phyloP scores from a whole-genome alignment of 2,113 vertebrate genomes.

The human region DNA sequence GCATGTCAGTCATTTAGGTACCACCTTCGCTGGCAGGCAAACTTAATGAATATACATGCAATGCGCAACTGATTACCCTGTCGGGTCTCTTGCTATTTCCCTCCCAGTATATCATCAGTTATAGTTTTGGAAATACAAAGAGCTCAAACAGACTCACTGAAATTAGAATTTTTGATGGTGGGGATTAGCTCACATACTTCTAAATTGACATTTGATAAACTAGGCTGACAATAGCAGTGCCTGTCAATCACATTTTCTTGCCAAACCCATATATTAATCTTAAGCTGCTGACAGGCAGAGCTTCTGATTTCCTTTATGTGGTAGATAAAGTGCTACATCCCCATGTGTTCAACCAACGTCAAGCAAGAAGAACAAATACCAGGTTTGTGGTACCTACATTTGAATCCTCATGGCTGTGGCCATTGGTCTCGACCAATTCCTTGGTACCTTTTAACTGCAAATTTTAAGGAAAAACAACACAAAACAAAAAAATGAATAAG shows the following conservation, averaged over 20 bases:
- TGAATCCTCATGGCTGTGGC: conserved; percentile 85
- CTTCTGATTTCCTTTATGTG: neutral
- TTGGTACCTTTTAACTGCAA: conserved; percentile 87
- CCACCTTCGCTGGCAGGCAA: neutral
- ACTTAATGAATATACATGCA: neutral
- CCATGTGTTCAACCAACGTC: neutral
- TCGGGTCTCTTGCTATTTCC: neutral
- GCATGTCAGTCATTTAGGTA: neutral
- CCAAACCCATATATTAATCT: neutral
- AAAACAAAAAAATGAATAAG: conserved; percentile 62
- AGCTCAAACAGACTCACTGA: neutral
- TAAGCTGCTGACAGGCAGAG: neutral
- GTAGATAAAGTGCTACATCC: neutral
- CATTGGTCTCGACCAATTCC: conserved; percentile 88
- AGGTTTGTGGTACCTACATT: conserved; percentile 83
- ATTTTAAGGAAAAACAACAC: conserved; percentile 63
- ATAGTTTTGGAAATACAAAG: neutral
- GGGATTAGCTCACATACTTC: neutral
- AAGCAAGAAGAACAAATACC: neutral
- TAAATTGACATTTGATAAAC: neutral
- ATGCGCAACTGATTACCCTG: neutral
- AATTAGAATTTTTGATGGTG: neutral
- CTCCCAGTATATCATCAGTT: neutral
- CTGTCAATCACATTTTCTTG: neutral
- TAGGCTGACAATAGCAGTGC: neutral